Conservation (phyloP, 2,797 vertebrate genomes). For the Geotrypetes seraphini region DNA sequence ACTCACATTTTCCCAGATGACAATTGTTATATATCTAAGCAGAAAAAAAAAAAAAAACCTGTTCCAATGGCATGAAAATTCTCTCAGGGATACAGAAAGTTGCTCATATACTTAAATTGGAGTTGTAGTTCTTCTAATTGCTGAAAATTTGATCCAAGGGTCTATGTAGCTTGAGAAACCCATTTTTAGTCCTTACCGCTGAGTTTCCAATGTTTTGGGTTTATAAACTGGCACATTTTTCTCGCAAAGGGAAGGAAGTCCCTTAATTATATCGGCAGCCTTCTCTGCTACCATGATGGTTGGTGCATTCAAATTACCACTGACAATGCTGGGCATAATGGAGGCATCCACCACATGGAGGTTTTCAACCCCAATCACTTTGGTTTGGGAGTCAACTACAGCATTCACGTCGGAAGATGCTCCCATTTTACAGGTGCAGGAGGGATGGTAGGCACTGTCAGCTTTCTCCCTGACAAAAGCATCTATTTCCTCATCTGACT, state of each 20-base stretch:
- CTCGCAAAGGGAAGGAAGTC: constrained; percentile 58
- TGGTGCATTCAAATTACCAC: constrained; percentile 89
- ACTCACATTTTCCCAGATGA: no score
- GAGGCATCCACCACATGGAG: constrained; percentile 88
- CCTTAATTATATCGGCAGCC: constrained; percentile 79
- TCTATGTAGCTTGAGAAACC: no score
- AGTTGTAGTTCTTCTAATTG: no score
- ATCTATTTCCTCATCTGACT: constrained; percentile 82
- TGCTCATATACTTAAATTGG: no score
- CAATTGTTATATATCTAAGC: no score
- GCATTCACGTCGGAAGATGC: constrained; percentile 61
- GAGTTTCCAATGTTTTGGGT: constrained; percentile 62
- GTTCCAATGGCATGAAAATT: no score
- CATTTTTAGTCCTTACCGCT: no score
- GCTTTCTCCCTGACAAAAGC: constrained; percentile 80
- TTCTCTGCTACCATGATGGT: constrained; percentile 97
- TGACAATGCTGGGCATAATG: constrained; percentile 93
- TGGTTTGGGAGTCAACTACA: constrained; percentile 73
- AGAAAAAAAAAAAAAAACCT: no score
- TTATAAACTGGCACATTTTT: constrained; percentile 68
- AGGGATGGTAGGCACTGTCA: constrained; percentile 91
- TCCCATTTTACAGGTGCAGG: constrained; percentile 94
- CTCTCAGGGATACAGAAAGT: no score
- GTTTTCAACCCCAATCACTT: constrained; percentile 76
- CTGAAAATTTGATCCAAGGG: no score